Evolutionary conservation across 1,140 invertebrate species (phyloP), one percentile per base, ranked within the genome.

Genomic region (Cherax destructor): DNA sequence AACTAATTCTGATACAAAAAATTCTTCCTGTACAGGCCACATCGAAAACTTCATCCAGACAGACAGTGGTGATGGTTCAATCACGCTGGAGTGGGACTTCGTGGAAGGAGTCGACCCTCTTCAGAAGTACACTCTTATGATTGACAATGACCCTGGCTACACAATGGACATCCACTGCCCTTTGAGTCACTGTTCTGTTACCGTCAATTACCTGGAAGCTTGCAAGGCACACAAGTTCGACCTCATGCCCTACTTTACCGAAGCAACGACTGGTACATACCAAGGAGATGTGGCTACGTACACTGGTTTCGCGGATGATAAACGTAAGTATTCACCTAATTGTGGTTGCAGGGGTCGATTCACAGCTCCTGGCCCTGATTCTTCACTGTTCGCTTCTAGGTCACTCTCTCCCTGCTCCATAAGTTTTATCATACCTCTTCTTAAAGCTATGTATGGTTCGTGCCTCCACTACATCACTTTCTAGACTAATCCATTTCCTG

Each of bases 121-220:
- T n/a, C 80, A 89, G 65, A 89, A 89, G 79, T 89, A 89, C 65
- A 83, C 78, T 3, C 41, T 89, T 13, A 24, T 47, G 10, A 76
- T 52, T 10, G 79, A 89, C 50, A 69, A n/a, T n/a, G 79, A 89
- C 69, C 30, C 30, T 41, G 30, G 2, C 30, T 74, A 83, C 76
- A 47, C 41, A 21, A 59, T 4, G 3, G 79, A 83, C 11, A 21
- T 83, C 65, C 61, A 69, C 9, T 89, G 87, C 24, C 24, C 69
- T 5, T 10, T 1, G 10, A 9, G 61, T 7, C 9, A 24, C 79
- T 89, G 87, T n/a, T 47, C 65, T 24, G 16, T 10, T 24, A 56
- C 30, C 41, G 41, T 89, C 3, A 49, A 83, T 7, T 81, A 89
- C 80, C 52, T 89, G 9, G 7, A 49, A 2, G 49, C 87, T 65